Evolutionary conservation across 1,140 invertebrate species (phyloP), one percentile per base, ranked within the genome.

Genomic region (Alviniconcha marisindica): DNA sequence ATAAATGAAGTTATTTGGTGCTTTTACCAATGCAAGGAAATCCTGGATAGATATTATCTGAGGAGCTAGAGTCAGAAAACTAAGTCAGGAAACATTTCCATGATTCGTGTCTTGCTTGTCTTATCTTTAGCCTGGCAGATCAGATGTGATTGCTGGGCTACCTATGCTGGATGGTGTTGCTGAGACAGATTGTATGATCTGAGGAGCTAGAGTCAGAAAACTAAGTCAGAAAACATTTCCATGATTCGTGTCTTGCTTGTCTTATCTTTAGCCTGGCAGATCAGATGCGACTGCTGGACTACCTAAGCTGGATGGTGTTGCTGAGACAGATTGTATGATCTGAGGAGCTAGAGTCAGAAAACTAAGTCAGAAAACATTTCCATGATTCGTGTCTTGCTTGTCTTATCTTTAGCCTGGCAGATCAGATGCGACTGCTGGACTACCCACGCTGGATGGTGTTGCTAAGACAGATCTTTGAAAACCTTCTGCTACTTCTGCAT

Each of bases 361-460:
- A n/a, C n/a, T n/a, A n/a, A n/a, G n/a, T n/a, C n/a, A n/a, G n/a
- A n/a, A n/a, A n/a, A n/a, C n/a, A n/a, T n/a, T n/a, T n/a, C n/a
- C n/a, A n/a, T n/a, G n/a, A n/a, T n/a, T n/a, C n/a, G 24, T 60
- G 56, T 60, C 10, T 60, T 60, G n/a, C 7, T 60, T 4, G 7
- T 60, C 4, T 60, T 60, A 5, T 31, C 73, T 88, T 28, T 80
- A 90, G 90, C 76, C 84, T 91, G 44, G 90, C 87, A 21, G 90
- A 91, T 84, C 94, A 94, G 92, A 95, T 94, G 94, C 93, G 92
- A 92, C 93, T 92, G 85, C 94, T 96, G 81, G 96, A 95, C 87
- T 95, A 96, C 84, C 94, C 94, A 81, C 96, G 97, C 92, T 97
- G 97, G 95, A 95, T 98, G 84, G 94, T 94, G 42, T 94, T 98